Conservation (phyloP, 1,140 invertebrate species). For the Drosophila watanabei region DNA sequence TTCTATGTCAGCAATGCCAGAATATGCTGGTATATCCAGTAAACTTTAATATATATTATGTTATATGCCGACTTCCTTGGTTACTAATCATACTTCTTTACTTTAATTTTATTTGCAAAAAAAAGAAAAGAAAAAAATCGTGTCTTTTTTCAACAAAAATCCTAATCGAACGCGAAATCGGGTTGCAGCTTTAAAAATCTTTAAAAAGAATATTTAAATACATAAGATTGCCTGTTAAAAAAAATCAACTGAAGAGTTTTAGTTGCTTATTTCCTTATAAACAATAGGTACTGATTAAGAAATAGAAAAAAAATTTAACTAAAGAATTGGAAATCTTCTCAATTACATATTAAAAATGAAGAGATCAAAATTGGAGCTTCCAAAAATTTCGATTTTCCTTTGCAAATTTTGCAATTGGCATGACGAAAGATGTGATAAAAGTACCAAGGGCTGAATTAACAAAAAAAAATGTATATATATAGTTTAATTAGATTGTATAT, state of each 20-base stretch:
- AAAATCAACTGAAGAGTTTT: too few species aligned
- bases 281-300: neutral
- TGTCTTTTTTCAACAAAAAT: neutral
- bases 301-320: neutral
- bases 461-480: constrained; percentile 1
- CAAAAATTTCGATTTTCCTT: neutral
- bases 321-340: neutral
- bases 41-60: neutral
- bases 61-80: neutral
- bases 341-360: neutral
- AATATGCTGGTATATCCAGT: neutral
- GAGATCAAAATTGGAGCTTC: neutral
- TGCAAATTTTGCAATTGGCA: neutral
- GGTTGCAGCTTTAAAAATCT: neutral
- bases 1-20: neutral
- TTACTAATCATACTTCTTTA: neutral
- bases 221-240: too few species aligned
- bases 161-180: neutral
- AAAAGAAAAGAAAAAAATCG: too few species aligned
- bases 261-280: neutral
- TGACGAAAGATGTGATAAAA: neutral
- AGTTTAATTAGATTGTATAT: constrained; percentile 27
- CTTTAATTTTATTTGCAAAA: neutral
- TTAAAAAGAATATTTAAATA: neutral
- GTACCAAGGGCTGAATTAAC: neutral